Conservation (phyloP, 2,888 invertebrate species). For the Maniola hyperantus region DNA sequence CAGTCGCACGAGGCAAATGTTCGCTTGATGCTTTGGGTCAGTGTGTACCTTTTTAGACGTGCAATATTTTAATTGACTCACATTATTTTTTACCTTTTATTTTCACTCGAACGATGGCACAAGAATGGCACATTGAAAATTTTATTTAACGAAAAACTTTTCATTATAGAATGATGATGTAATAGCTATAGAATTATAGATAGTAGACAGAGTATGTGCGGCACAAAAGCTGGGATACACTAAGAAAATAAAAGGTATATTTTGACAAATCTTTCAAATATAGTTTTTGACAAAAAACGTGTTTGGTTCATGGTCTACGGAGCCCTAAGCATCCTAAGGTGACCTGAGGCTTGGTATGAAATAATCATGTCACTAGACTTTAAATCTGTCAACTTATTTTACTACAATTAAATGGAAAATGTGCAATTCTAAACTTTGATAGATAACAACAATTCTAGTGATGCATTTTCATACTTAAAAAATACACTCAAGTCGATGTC, state of each 20-base stretch:
- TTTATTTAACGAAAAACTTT: not conserved
- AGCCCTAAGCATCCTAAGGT: not conserved
- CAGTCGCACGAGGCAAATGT: too few species aligned
- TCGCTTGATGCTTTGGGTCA: too few species aligned
- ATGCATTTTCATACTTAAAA: not conserved
- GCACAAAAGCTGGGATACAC: constrained; percentile 22
- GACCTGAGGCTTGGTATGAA: not conserved
- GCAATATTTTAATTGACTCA: constrained; percentile 26
- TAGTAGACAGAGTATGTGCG: constrained; percentile 24
- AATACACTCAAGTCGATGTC: not conserved
- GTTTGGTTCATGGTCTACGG: not conserved
- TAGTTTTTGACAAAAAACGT: not conserved
- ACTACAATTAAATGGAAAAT: not conserved
- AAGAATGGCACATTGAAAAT: constrained; percentile 22
- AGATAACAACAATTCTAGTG: not conserved
- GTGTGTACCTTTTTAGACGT: constrained; percentile 1
- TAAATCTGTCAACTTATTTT: not conserved
- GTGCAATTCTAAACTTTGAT: not conserved
- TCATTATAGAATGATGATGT: constrained; percentile 26
- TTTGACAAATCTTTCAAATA: not conserved
- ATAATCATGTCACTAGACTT: not conserved
- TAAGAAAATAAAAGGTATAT: not conserved
- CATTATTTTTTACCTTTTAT: constrained; percentile 10
- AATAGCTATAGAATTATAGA: constrained; percentile 20
- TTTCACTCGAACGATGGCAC: constrained; percentile 28